Evolutionary conservation across 2,113 vertebrate genomes (phyloP).

Genomic region (Microtus ochrogaster): DNA sequence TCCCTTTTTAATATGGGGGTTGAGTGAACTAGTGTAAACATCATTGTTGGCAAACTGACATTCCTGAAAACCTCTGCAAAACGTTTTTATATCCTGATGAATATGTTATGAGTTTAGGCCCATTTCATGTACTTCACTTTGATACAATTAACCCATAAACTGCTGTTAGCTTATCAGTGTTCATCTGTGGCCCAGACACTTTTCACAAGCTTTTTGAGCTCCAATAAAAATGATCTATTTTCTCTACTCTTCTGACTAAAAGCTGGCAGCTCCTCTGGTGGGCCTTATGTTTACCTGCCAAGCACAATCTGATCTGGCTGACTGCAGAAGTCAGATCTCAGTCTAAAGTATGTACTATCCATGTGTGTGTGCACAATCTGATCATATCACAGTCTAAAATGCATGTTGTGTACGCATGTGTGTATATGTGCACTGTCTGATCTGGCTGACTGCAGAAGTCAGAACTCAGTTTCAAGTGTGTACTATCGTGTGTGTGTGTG

Average conservation of each 20-base stretch:
- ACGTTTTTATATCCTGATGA: slow-evolving; percentile 48
- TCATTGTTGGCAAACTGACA: slow-evolving; percentile 30
- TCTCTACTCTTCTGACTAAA: slow-evolving; percentile 29
- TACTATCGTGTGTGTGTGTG: not conserved
- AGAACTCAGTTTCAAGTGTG: not conserved
- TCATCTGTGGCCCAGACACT: slow-evolving; percentile 47
- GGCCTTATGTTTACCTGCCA: not conserved
- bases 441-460: not conserved
- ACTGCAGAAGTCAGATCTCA: not conserved
- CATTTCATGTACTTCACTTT: slow-evolving; percentile 41
- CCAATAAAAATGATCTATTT: not conserved
- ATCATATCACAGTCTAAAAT: not conserved
- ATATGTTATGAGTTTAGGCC: slow-evolving; percentile 13
- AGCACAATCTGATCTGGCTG: not conserved
- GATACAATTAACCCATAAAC: slow-evolving; percentile 16
- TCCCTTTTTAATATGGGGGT: not conserved
- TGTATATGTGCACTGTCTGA: not conserved
- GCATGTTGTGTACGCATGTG: not conserved
- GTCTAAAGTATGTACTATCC: not conserved
- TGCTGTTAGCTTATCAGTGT: slow-evolving; percentile 1
- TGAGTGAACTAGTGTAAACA: not conserved
- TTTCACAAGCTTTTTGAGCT: slow-evolving; percentile 13
- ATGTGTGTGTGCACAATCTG: not conserved
- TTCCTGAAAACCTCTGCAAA: slow-evolving; percentile 63
- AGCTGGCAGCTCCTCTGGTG: not conserved